phyloP scores from a whole-genome alignment of 2,113 vertebrate genomes.

The Bombycilla garrulus region DNA sequence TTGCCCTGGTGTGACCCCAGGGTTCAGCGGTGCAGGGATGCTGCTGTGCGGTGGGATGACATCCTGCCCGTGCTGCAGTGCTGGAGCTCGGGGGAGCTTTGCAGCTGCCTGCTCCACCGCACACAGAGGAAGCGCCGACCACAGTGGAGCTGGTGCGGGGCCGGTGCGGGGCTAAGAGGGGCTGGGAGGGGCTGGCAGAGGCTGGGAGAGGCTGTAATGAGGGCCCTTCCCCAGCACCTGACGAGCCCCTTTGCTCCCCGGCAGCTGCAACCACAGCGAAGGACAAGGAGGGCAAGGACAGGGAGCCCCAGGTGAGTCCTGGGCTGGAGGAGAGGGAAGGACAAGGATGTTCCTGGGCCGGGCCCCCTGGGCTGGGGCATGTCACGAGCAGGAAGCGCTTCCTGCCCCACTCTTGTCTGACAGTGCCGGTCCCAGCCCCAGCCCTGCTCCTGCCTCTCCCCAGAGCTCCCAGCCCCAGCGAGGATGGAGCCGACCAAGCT shows the following conservation, averaged over 20 bases:
- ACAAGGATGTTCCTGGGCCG: not conserved
- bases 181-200: too few relatives aligned
- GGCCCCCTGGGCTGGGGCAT: fast-evolving
- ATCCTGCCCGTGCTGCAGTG: not conserved
- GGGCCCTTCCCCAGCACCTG: fast-evolving
- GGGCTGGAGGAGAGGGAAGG: not conserved
- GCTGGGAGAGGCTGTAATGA: fast-evolving
- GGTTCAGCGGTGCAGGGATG: not conserved
- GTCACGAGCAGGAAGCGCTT: not conserved
- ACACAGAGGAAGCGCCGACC: not conserved
- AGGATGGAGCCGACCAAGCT: constrained; percentile 23
- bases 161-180: not conserved
- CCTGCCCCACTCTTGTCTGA: not conserved
- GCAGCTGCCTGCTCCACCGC: not conserved
- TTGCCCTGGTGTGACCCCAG: fast-evolving
- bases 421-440: not conserved
- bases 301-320: not conserved
- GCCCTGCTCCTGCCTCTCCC: not conserved
- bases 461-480: not conserved
- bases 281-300: not conserved
- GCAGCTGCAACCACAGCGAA: not conserved
- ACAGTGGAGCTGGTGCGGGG: not conserved
- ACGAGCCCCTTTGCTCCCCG: fast-evolving
- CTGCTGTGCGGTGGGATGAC: not conserved
- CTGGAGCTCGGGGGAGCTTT: not conserved